phyloP scores from a whole-genome alignment of 2,888 invertebrate genomes.

The Unio delphinus region DNA sequence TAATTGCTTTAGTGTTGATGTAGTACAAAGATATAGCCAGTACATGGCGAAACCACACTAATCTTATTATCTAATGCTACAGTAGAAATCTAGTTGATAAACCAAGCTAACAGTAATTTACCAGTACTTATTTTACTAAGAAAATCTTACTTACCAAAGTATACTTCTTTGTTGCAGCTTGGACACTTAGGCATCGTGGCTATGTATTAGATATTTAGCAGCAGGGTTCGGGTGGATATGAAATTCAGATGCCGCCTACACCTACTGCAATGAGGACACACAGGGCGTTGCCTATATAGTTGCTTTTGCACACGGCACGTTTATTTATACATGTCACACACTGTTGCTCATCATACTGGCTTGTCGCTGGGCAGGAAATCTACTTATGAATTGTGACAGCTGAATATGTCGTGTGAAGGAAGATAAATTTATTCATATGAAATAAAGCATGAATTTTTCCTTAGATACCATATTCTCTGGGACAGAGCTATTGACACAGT shows the following conservation, averaged over 20 bases:
- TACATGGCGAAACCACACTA: background rate
- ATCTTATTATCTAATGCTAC: background rate
- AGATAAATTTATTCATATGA: no score
- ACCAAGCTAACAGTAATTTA: background rate
- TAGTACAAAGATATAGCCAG: background rate
- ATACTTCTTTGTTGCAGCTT: slow-evolving; percentile 63
- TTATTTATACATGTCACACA: background rate
- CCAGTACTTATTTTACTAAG: background rate
- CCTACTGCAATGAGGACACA: background rate
- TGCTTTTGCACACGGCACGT: slow-evolving; percentile 12
- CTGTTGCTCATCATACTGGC: no score
- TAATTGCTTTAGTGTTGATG: no score
- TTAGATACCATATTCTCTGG: background rate
- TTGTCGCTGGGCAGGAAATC: no score
- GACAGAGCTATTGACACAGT: background rate
- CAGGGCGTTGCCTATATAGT: background rate
- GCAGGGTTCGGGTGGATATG: background rate
- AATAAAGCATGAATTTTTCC: no score
- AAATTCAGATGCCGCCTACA: background rate
- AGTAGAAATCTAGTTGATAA: background rate
- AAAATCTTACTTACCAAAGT: slow-evolving; percentile 56
- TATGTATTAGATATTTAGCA: background rate
- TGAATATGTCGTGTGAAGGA: no score
- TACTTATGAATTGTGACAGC: no score
- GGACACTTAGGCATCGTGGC: slow-evolving; percentile 65